Evolutionary conservation across 2,797 vertebrate genomes (phyloP).

Genomic region (Salarias fasciatus): DNA sequence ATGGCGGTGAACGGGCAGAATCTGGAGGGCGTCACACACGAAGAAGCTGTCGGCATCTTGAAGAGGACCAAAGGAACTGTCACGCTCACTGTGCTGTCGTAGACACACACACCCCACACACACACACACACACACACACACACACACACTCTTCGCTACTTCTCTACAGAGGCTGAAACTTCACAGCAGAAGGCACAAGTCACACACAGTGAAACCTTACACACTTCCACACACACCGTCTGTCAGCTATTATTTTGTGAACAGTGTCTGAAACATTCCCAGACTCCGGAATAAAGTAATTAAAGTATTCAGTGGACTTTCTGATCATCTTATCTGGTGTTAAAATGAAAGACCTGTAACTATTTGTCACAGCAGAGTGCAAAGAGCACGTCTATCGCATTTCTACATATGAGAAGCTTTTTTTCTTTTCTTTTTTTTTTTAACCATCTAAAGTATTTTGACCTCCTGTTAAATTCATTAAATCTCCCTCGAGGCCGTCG

Average conservation of each 20-base stretch:
- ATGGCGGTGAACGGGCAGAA: conserved; percentile 95
- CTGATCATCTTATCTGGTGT: conserved; percentile 7
- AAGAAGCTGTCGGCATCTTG: conserved; percentile 95
- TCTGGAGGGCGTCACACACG: conserved; percentile 95
- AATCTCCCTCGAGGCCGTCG: conserved; percentile 11
- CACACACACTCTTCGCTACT: background rate
- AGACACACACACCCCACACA: conserved; percentile 49
- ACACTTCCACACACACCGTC: too few relatives aligned
- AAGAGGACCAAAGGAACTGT: conserved; percentile 96
- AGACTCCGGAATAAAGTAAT: conserved; percentile 44
- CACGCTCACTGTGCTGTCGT: conserved; percentile 93
- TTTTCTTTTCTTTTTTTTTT: background rate
- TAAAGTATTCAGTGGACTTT: conserved; percentile 44
- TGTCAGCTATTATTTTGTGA: conserved; percentile 4
- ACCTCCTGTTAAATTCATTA: background rate
- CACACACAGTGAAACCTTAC: too few relatives aligned
- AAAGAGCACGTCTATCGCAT: too few relatives aligned
- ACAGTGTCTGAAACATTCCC: conserved; percentile 34
- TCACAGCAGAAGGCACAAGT: too few relatives aligned
- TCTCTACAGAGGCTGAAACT: background rate
- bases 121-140: conserved; percentile 1
- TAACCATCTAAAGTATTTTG: too few relatives aligned
- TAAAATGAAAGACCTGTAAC: too few relatives aligned
- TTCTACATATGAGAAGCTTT: conserved; percentile 6
- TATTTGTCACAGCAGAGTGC: background rate